A percentile compares a stretch with the other conserved stretches of the same genome.
These are phyloP conservation scores for Chaenogobius annularis DNA, from an alignment of 2,113 vertebrate genomes.

Conservation along the genomic window DNA sequence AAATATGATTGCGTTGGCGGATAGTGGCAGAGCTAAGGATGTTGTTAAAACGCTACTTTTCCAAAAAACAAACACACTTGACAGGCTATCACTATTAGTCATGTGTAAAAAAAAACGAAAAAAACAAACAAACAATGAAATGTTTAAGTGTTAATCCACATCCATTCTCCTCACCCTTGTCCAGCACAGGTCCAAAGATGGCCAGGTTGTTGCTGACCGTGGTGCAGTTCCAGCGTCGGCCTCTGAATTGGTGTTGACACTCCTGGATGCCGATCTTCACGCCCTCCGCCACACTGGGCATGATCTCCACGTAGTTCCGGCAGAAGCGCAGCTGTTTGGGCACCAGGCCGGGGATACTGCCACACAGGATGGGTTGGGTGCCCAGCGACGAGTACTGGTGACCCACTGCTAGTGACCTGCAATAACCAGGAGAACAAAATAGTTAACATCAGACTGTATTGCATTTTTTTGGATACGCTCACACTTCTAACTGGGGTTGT, in stretches of 20 bases:
- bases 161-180: constrained; percentile 83
- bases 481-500: no score
- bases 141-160: not conserved
- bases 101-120: no score
- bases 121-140: no score
- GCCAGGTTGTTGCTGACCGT: constrained; percentile 90
- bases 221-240: constrained; percentile 96
- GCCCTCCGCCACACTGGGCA: constrained; percentile 95
- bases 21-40: no score
- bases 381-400: constrained; percentile 91
- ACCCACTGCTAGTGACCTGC: constrained; percentile 91
- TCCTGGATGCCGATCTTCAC: constrained; percentile 95
- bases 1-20: no score
- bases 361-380: constrained; percentile 90
- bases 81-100: no score
- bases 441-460: not conserved
- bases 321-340: constrained; percentile 98
- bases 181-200: constrained; percentile 95
- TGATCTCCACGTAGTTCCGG: constrained; percentile 96
- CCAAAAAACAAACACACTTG: no score
- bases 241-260: constrained; percentile 95
- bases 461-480: no score
- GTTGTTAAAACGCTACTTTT: no score
- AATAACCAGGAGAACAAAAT: constrained; percentile 14
- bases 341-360: constrained; percentile 93